Evolutionary conservation across 37 sponge, comb jelly and placozoan species (phyloP).

Genomic region (Geodia barretti): DNA sequence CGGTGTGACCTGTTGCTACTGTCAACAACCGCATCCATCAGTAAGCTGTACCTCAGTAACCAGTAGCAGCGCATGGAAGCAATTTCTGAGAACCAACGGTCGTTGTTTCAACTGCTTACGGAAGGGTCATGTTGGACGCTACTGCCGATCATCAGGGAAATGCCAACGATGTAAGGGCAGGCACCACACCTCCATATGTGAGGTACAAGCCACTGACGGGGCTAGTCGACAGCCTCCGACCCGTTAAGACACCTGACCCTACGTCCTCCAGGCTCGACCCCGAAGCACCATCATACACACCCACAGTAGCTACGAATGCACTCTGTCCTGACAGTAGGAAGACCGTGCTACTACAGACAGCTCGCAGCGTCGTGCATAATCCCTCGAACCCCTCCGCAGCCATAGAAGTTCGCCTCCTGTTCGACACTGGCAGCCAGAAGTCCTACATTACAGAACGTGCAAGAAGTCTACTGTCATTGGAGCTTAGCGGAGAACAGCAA

Average conservation of each 20-base stretch:
- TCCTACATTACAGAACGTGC: constrained; percentile 37
- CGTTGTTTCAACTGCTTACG: constrained; percentile 48
- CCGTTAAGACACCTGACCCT: background rate
- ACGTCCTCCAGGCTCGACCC: background rate
- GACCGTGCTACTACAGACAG: constrained; percentile 41
- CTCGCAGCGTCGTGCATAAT: constrained; percentile 10
- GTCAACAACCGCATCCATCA: constrained; percentile 38
- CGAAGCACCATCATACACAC: background rate
- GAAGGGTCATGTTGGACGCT: constrained; percentile 27
- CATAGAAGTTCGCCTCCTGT: constrained; percentile 2
- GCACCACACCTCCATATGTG: constrained; percentile 52
- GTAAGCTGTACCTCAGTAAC: constrained; percentile 8
- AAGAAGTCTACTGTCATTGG: constrained; percentile 9
- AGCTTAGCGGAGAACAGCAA: constrained; percentile 1
- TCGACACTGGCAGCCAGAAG: constrained; percentile 51
- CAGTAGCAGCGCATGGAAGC: constrained; percentile 6
- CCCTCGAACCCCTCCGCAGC: background rate
- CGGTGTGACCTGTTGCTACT: constrained; percentile 25
- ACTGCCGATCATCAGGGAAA: constrained; percentile 15
- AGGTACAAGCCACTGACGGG: background rate
- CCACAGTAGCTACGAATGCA: constrained; percentile 16
- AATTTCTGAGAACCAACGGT: constrained; percentile 27
- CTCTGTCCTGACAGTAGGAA: background rate
- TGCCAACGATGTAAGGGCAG: constrained; percentile 26
- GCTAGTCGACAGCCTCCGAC: background rate